Evolutionary conservation across 2,797 vertebrate genomes (phyloP).

Genomic region (Tachyglossus aculeatus): DNA sequence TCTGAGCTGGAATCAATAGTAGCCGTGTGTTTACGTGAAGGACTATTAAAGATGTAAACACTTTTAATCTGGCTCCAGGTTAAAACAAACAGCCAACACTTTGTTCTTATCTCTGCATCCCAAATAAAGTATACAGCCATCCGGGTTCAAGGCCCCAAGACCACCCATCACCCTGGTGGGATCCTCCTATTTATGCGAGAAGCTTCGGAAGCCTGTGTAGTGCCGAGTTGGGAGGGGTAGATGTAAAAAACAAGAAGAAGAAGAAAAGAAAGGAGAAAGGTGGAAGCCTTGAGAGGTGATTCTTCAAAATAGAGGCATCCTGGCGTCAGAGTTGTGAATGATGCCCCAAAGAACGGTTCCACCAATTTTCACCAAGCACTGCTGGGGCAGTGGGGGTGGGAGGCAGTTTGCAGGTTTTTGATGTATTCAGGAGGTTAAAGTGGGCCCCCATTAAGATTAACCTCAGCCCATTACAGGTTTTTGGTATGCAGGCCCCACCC

Average conservation of each 20-base stretch:
- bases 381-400: constrained; percentile 18
- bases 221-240: background rate
- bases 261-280: too few relatives aligned
- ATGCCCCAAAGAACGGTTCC: too few relatives aligned
- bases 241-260: too few relatives aligned
- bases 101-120: constrained; percentile 59
- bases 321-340: constrained; percentile 48
- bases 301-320: constrained; percentile 44
- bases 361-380: constrained; percentile 15
- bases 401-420: constrained; percentile 62
- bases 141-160: constrained; percentile 52
- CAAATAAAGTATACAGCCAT: constrained; percentile 54
- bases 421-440: constrained; percentile 82
- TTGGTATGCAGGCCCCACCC: constrained; percentile 84
- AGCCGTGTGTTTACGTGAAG: background rate
- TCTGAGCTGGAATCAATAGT: constrained; percentile 9
- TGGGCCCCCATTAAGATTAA: constrained; percentile 84
- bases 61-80: constrained; percentile 9
- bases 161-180: constrained; percentile 60
- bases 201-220: constrained; percentile 55
- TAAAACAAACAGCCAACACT: constrained; percentile 56
- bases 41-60: background rate
- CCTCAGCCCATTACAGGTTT: constrained; percentile 80
- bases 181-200: constrained; percentile 71
- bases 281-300: constrained; percentile 32